These are phyloP conservation scores for Umimayanthus chanpuru DNA, from an alignment of 92 coral and sea anemone genomes.

Conservation along the genomic window DNA sequence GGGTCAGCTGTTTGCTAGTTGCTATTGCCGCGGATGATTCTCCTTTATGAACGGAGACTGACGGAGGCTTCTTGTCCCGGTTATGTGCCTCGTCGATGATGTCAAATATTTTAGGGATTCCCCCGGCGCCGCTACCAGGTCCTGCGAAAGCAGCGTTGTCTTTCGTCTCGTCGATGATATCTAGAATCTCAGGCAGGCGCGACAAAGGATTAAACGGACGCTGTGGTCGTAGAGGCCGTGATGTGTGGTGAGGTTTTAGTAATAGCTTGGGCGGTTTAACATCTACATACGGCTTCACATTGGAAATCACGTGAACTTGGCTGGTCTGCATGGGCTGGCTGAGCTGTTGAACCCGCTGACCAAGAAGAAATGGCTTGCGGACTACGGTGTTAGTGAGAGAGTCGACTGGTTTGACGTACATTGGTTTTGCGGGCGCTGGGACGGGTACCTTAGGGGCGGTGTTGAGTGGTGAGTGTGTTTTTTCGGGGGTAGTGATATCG, in stretches of 20 bases:
- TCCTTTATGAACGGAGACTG: constrained; percentile 56
- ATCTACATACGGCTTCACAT: constrained; percentile 61
- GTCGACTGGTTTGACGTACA: constrained; percentile 22
- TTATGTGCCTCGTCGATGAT: constrained; percentile 94
- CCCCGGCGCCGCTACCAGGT: constrained; percentile 71
- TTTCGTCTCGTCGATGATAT: constrained; percentile 80
- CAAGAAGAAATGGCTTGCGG: constrained; percentile 28
- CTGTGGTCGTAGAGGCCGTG: constrained; percentile 3
- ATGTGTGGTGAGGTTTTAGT: constrained; percentile 11
- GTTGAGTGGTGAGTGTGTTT: constrained; percentile 21
- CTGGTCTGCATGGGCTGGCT: constrained; percentile 47
- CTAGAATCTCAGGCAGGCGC: constrained; percentile 78
- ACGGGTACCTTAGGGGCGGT: neutral
- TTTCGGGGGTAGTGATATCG: constrained; percentile 27
- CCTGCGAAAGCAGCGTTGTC: constrained; percentile 47
- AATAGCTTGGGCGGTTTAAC: constrained; percentile 23
- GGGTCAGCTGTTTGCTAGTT: constrained; percentile 98
- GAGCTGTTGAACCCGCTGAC: constrained; percentile 52
- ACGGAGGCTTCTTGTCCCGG: constrained; percentile 46
- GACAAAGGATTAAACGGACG: constrained; percentile 20
- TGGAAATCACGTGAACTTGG: constrained; percentile 57
- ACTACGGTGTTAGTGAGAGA: constrained; percentile 35
- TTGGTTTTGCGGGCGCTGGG: constrained; percentile 3
- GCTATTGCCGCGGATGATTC: constrained; percentile 87
- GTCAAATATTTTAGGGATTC: constrained; percentile 94